A percentile compares a stretch with the other conserved stretches of the same genome.
phyloP scores from a whole-genome alignment of 2,113 vertebrate genomes.

The Laticauda laticaudata region DNA sequence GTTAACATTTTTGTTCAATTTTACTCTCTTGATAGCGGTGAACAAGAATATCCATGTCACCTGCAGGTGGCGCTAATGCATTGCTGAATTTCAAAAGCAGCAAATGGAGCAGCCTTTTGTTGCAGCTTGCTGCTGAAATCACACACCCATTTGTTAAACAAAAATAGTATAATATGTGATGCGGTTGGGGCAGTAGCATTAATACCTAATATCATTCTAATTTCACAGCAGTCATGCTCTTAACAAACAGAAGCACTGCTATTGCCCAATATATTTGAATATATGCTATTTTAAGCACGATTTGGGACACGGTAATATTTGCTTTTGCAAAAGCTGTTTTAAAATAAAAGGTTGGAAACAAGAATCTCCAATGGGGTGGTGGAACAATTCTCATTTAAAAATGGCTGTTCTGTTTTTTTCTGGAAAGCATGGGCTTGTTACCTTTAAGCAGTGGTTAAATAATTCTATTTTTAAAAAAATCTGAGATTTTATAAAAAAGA shows the following conservation, averaged over 20 bases:
- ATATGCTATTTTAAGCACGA: not conserved
- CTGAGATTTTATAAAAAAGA: not conserved
- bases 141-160: not conserved
- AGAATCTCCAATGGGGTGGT: not conserved
- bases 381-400: not conserved
- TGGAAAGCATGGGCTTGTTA: not conserved
- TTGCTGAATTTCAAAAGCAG: not conserved
- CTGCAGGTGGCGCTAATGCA: conserved; percentile 70
- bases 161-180: not conserved
- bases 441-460: not conserved
- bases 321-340: not conserved
- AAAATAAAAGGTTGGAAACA: not conserved
- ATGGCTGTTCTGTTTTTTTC: not conserved
- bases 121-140: not conserved
- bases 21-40: not conserved
- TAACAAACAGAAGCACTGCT: not conserved
- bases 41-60: not conserved
- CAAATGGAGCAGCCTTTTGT: not conserved
- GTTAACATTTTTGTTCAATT: conserved; percentile 7
- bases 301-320: not conserved
- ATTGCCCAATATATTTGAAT: not conserved
- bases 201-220: not conserved
- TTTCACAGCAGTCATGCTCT: not conserved
- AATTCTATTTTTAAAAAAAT: not conserved
- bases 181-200: not conserved